A percentile compares a stretch with the other conserved stretches of the same genome.
These are phyloP conservation scores for Smutsia gigantea DNA, from an alignment of 2,797 vertebrate species.

Conservation along the genomic window DNA sequence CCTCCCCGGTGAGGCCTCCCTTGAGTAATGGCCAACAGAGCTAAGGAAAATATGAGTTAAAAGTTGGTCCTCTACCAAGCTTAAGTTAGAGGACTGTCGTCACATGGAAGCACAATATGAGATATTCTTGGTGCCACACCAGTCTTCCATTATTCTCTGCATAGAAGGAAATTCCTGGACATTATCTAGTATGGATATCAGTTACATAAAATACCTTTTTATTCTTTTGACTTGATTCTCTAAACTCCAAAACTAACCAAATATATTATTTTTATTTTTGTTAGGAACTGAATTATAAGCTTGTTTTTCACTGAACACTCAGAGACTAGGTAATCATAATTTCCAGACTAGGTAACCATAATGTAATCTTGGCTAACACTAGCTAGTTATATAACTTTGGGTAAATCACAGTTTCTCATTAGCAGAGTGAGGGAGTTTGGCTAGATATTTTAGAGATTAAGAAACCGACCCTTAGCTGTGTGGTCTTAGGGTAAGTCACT, in stretches of 20 bases:
- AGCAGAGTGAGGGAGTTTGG: not conserved
- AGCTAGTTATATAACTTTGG: not conserved
- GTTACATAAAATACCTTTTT: not conserved
- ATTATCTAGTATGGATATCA: not conserved
- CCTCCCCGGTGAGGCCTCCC: not conserved
- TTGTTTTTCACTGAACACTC: not conserved
- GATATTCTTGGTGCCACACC: too few species aligned
- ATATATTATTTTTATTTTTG: not conserved
- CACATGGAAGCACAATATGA: not conserved
- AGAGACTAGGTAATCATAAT: not conserved
- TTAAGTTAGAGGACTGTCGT: not conserved
- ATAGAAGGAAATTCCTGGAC: not conserved
- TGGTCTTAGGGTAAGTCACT: not conserved
- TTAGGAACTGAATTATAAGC: not conserved
- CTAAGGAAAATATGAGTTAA: not conserved
- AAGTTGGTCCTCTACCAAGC: not conserved
- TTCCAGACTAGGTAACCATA: not conserved
- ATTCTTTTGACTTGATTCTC: not conserved
- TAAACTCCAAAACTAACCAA: not conserved
- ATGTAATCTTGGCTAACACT: not conserved
- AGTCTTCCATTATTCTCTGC: not conserved
- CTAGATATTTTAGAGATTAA: not conserved
- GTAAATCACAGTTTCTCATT: not conserved
- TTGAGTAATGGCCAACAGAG: not conserved
- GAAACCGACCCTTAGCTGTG: not conserved